These are phyloP conservation scores for Heloderma charlesbogerti DNA, from an alignment of 2,113 vertebrate species.

Conservation along the genomic window DNA sequence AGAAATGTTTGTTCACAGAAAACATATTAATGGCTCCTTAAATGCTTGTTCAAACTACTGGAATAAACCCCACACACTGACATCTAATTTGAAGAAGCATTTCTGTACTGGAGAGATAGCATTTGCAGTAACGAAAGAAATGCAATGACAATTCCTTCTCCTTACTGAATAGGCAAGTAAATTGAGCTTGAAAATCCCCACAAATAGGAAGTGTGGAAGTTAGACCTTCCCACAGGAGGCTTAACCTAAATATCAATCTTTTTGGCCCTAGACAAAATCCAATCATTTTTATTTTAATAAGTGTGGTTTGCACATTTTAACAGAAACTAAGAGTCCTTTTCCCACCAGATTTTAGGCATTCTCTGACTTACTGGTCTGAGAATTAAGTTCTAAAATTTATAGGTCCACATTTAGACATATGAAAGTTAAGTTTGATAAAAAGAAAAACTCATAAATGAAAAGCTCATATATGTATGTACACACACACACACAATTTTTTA, in stretches of 20 bases:
- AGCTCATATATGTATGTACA: not conserved
- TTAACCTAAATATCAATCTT: slow-evolving; percentile 40
- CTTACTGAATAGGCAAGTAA: slow-evolving; percentile 54
- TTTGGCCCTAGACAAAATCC: slow-evolving; percentile 28
- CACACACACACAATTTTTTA: too few species aligned
- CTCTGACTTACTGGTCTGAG: slow-evolving; percentile 8
- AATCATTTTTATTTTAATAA: slow-evolving; percentile 47
- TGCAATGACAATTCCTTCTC: slow-evolving; percentile 44
- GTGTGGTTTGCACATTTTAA: slow-evolving; percentile 7
- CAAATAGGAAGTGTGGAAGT: slow-evolving; percentile 36
- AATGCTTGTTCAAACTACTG: slow-evolving; percentile 27
- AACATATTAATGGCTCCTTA: slow-evolving; percentile 11
- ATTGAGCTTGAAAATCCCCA: slow-evolving; percentile 55
- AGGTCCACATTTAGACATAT: not conserved
- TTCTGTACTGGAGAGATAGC: slow-evolving; percentile 54
- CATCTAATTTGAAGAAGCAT: slow-evolving; percentile 49
- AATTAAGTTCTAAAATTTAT: slow-evolving; percentile 43
- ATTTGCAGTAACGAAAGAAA: slow-evolving; percentile 57
- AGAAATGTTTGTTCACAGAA: not conserved
- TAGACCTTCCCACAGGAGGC: slow-evolving; percentile 14
- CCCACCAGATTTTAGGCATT: slow-evolving; percentile 8
- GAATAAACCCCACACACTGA: slow-evolving; percentile 33
- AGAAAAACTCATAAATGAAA: not conserved
- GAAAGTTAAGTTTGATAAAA: slow-evolving; percentile 14
- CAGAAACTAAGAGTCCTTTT: slow-evolving; percentile 29